Conservation (phyloP, 2,113 vertebrate genomes). For the Edolisoma coerulescens region DNA sequence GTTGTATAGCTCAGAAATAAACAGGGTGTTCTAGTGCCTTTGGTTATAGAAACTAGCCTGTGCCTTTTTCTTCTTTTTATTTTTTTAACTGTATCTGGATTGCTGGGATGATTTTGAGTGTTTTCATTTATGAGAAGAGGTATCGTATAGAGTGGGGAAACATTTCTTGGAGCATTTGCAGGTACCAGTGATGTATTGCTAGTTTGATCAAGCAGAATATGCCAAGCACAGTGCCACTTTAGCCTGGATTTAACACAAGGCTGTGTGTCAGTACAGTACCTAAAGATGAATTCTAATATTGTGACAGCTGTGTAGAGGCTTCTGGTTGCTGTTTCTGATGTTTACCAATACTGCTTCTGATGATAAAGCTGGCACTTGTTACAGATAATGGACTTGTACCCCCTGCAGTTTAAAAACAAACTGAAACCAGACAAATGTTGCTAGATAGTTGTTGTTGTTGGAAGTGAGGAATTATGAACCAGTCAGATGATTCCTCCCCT, state of each 20-base stretch:
- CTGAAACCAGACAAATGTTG: not conserved
- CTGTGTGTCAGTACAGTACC: not conserved
- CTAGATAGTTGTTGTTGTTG: not conserved
- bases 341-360: not conserved
- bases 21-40: not conserved
- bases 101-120: not conserved
- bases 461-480: not conserved
- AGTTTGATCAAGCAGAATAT: not conserved
- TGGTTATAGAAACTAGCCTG: not conserved
- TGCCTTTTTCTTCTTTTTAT: not conserved
- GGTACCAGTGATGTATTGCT: not conserved
- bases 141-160: not conserved
- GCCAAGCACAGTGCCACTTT: not conserved
- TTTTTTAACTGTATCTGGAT: not conserved
- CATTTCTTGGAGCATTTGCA: not conserved
- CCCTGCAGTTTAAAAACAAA: not conserved
- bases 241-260: not conserved
- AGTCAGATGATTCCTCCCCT: not conserved
- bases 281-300: not conserved
- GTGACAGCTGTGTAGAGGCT: not conserved
- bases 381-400: not conserved
- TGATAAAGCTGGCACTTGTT: not conserved
- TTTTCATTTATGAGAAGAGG: not conserved
- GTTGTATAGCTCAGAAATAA: not conserved
- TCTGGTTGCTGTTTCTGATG: not conserved